Evolutionary conservation across 1,140 invertebrate species (phyloP), one percentile per base, ranked within the genome.

Genomic region (Adoxophyes honmai): DNA sequence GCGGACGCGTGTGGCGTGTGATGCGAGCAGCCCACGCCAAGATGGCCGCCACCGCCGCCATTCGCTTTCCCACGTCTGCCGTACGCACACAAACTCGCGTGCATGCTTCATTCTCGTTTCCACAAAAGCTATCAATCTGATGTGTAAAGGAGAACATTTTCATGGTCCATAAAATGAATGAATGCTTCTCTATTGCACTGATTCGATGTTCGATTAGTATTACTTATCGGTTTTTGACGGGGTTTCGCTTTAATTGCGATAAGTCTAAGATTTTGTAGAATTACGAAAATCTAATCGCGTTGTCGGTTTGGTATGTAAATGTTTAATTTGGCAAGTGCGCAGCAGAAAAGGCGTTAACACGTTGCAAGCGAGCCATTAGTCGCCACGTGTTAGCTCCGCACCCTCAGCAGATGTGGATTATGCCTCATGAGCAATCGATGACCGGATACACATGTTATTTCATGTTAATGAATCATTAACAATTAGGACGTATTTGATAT

Each of bases 21-120:
- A 81, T 77, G 73, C 72, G 80, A 82, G 73, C 75, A 74, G 68
- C 76, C 73, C 64, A 75, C 69, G 76, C 70, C 81, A 88, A 88
- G 74, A 86, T 88, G 83, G 83, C 85, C 70, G 85, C 72, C 69
- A 72, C 70, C 73, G 70, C 77, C 72, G 81, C 82, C 81, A 83
- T 86, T 85, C 85, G 85, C 85, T 88, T 88, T 86, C 83, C 83
- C 83, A 88, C 81, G 85, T 85, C 16, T 48, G 28, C 16, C 42
- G 42, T 48, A 48, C 73, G 79, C 76, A 74, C 75, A 68, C 75
- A 75, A 68, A 68, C 79, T 77, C 75, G 80, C 73, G 42, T 68
- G 79, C 75, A 80, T 78, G 78, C 77, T 78, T 82, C 68, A 77
- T 81, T 83, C 73, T 81, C 66, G 70, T 85, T 87, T 82, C 75